phyloP scores from a whole-genome alignment of 2,797 vertebrate genomes.

The Sebastolobus altivelis region DNA sequence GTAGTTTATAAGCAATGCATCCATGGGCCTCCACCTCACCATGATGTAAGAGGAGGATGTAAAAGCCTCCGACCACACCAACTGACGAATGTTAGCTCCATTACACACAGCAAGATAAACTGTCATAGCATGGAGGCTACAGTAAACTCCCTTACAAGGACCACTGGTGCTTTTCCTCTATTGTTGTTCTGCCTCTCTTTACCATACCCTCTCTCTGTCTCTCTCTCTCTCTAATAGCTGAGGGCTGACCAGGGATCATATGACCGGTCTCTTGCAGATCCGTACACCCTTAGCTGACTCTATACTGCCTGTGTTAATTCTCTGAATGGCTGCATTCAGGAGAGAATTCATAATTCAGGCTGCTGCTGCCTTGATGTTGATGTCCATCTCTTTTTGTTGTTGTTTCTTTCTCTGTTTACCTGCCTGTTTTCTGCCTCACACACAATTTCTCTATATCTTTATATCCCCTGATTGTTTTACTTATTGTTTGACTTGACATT shows the following conservation, averaged over 20 bases:
- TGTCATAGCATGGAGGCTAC: slow-evolving; percentile 1
- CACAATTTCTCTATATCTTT: background rate
- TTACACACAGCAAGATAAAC: slow-evolving; percentile 9
- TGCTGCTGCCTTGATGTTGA: background rate
- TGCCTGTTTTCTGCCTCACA: background rate
- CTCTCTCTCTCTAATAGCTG: slow-evolving; percentile 62
- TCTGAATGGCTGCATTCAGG: slow-evolving; percentile 33
- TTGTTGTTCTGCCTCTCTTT: slow-evolving; percentile 30
- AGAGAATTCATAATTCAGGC: background rate
- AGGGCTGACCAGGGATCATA: slow-evolving; percentile 76
- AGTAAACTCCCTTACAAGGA: slow-evolving; percentile 26
- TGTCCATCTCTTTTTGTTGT: background rate
- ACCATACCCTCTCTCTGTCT: background rate
- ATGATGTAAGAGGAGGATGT: background rate
- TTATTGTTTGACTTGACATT: background rate
- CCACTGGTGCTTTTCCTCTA: slow-evolving; percentile 12
- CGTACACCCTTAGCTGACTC: slow-evolving; percentile 32
- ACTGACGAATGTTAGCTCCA: slow-evolving; percentile 9
- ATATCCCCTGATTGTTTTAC: background rate
- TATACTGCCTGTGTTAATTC: slow-evolving; percentile 44
- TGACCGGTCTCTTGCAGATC: slow-evolving; percentile 65
- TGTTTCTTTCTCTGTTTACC: background rate
- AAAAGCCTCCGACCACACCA: slow-evolving; percentile 19
- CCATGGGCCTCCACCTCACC: slow-evolving; percentile 22
- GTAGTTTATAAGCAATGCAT: slow-evolving; percentile 9